A percentile compares a stretch with the other conserved stretches of the same genome.
phyloP scores from a whole-genome alignment of 2,888 invertebrate species.

The Drosophila anomalata region DNA sequence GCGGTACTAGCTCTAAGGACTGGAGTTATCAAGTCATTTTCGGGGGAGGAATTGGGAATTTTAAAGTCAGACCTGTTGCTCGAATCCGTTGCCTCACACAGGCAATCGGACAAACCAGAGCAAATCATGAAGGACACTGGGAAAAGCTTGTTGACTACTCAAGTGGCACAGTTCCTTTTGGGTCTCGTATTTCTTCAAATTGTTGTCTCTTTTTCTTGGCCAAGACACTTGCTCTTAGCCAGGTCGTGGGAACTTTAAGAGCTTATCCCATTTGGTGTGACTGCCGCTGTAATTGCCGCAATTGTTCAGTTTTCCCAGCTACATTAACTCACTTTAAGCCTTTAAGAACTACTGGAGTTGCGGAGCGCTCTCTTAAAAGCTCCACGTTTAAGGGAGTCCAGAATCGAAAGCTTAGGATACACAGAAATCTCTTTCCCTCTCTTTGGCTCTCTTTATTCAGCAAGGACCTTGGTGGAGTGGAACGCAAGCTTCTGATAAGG shows the following conservation, averaged over 20 bases:
- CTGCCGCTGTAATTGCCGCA: conserved; percentile 37
- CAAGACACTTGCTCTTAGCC: conserved; percentile 47
- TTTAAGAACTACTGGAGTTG: neutral
- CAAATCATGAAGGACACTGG: conserved; percentile 62
- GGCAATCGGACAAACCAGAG: conserved; percentile 26
- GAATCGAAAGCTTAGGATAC: conserved; percentile 49
- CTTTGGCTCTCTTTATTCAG: conserved; percentile 32
- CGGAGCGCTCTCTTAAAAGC: conserved; percentile 62
- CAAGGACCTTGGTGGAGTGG: conserved; percentile 12
- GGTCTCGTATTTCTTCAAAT: conserved; percentile 28
- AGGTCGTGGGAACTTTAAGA: conserved; percentile 48
- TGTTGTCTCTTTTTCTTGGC: neutral
- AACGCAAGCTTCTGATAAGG: conserved; percentile 30
- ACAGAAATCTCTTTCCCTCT: conserved; percentile 10
- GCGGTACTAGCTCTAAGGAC: too few relatives aligned
- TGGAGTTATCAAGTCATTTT: neutral
- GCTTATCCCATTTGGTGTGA: conserved; percentile 54
- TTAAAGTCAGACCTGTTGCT: conserved; percentile 61
- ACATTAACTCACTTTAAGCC: conserved; percentile 15
- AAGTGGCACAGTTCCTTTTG: conserved; percentile 69
- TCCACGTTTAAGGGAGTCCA: conserved; percentile 38
- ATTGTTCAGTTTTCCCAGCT: conserved; percentile 21
- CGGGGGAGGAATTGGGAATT: neutral
- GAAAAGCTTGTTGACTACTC: conserved; percentile 76
- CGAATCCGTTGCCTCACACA: conserved; percentile 47